Conservation (phyloP, 2,888 invertebrate genomes). For the Mayetiola destructor region DNA sequence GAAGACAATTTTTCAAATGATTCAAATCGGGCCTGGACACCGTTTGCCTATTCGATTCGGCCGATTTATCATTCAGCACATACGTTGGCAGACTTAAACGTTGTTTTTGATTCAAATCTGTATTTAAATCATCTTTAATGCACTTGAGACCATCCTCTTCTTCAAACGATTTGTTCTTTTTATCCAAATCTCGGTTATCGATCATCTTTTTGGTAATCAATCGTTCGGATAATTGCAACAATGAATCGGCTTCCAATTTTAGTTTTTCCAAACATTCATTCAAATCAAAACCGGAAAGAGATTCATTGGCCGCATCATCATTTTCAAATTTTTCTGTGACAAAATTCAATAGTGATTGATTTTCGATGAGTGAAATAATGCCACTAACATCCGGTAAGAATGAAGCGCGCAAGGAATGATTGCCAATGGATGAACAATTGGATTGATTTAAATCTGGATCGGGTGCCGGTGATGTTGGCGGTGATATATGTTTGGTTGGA, state of each 20-base stretch:
- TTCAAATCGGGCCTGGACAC: constrained; percentile 40
- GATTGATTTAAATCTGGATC: constrained; percentile 19
- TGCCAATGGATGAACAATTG: constrained; percentile 19
- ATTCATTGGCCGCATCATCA: not conserved
- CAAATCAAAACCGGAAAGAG: constrained; percentile 39
- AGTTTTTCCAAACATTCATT: constrained; percentile 51
- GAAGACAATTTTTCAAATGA: constrained; percentile 38
- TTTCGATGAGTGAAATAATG: constrained; percentile 45
- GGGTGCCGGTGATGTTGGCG: not conserved
- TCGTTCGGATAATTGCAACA: constrained; percentile 45
- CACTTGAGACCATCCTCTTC: constrained; percentile 26
- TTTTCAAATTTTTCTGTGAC: constrained; percentile 38
- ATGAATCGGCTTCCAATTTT: constrained; percentile 51
- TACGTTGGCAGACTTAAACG: constrained; percentile 28
- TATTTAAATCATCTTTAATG: not conserved
- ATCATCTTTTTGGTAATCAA: constrained; percentile 22
- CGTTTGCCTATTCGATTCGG: constrained; percentile 24
- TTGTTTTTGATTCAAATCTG: constrained; percentile 3
- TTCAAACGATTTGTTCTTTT: constrained; percentile 22
- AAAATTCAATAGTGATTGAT: constrained; percentile 42
- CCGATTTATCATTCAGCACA: constrained; percentile 18
- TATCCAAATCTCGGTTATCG: constrained; percentile 17
- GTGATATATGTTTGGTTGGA: not conserved
- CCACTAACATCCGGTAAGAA: constrained; percentile 54
- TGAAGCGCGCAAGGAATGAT: constrained; percentile 39